These are phyloP conservation scores for Pristionchus exspectatus DNA, from an alignment of 2,888 invertebrate species.

Conservation along the genomic window DNA sequence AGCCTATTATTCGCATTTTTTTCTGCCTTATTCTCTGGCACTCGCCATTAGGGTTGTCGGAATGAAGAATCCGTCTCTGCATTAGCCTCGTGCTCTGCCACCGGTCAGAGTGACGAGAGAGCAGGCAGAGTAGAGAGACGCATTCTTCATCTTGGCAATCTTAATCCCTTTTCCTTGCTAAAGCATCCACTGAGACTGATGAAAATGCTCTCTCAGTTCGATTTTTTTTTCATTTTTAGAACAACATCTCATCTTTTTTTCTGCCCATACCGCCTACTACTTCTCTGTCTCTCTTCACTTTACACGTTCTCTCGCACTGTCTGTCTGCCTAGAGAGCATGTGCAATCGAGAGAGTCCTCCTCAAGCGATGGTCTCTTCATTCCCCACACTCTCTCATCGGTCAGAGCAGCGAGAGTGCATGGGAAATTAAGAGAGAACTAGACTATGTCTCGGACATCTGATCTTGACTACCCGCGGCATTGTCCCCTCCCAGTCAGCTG, in stretches of 20 bases:
- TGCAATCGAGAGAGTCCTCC: no score
- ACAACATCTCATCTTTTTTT: not conserved
- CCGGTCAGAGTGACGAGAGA: not conserved
- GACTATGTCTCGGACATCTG: not conserved
- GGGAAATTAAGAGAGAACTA: not conserved
- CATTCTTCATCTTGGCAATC: not conserved
- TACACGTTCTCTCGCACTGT: not conserved
- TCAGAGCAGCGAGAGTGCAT: not conserved
- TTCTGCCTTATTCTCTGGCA: no score
- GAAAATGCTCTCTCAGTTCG: not conserved
- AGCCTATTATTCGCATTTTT: no score
- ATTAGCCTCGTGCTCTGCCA: not conserved
- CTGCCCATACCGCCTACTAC: not conserved
- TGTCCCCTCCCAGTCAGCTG: not conserved
- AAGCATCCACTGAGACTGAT: not conserved
- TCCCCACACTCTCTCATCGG: slow-evolving; percentile 6
- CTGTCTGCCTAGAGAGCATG: not conserved
- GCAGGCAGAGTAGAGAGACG: not conserved
- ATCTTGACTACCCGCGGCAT: not conserved
- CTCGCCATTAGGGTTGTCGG: no score
- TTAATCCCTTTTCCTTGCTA: not conserved
- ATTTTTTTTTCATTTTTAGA: not conserved
- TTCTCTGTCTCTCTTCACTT: not conserved
- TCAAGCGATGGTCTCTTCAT: not conserved
- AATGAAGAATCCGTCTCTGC: not conserved